These are phyloP conservation scores for Callopanchax toddi DNA, from an alignment of 2,113 vertebrate species.

Conservation along the genomic window DNA sequence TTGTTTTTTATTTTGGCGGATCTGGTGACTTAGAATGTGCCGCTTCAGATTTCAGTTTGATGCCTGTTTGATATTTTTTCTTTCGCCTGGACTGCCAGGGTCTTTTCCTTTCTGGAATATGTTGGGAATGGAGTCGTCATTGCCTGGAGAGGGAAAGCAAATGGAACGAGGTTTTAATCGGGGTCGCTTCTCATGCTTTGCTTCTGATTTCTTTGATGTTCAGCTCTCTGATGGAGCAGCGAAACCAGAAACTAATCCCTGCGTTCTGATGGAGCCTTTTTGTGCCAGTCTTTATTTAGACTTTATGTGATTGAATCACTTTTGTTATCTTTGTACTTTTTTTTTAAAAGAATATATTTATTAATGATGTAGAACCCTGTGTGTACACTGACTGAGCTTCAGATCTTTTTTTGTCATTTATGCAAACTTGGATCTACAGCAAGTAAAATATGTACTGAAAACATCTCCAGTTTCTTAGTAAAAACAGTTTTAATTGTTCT, in stretches of 20 bases:
- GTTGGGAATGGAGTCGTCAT: slow-evolving; percentile 31
- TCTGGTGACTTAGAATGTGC: slow-evolving; percentile 29
- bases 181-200: slow-evolving; percentile 47
- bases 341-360: not conserved
- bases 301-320: not conserved
- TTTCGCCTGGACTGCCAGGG: slow-evolving; percentile 32
- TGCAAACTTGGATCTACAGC: no score
- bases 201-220: slow-evolving; percentile 38
- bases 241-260: slow-evolving; percentile 17
- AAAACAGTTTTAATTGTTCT: no score
- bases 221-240: slow-evolving; percentile 39
- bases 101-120: slow-evolving; percentile 38
- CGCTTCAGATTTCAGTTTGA: slow-evolving; percentile 60
- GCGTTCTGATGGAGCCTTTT: slow-evolving; percentile 2
- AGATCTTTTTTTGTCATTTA: no score
- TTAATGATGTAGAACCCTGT: not conserved
- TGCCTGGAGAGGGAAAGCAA: slow-evolving; percentile 31
- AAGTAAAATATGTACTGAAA: no score
- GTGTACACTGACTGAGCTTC: no score
- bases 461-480: no score
- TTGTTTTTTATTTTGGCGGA: not conserved
- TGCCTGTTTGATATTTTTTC: slow-evolving; percentile 47
- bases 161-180: slow-evolving; percentile 43
- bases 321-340: not conserved
- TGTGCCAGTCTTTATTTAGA: not conserved